Evolutionary conservation across 2,113 vertebrate genomes (phyloP), one percentile per base, ranked within the genome.

Genomic region (Orientallactaga bullata): DNA sequence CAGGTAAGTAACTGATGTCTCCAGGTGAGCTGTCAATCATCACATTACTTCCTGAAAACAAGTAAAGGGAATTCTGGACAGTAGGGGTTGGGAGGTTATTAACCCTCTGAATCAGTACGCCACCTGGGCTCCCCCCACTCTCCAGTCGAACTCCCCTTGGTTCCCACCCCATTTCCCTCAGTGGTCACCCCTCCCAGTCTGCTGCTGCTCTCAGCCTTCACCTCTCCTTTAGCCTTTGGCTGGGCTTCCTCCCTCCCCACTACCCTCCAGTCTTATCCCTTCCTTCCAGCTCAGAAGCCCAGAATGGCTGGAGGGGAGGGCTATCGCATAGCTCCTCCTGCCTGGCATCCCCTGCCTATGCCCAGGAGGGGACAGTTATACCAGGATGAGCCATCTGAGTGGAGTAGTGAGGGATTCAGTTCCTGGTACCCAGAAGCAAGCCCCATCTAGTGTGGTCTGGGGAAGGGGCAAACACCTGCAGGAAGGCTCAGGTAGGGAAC

Each of bases 11-110:
- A 93, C 51, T 58, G 79, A 51, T 26, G 37, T 68, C 58, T 63
- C n/a, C 30, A 69, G 78, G 51, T 68, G n/a, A 42, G 37, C 85
- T 73, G 90, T 89, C 72, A 39, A 1, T 24, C 3, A 21, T 88
- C 21, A 8, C 16, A 28, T 82, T 84, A 58, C 74, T 71, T 90
- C 60, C 82, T 88, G 60, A 85, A 88, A 85, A 51, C 30, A 73
- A 68, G 80, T 61, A 80, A 85, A 88, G 55, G 60, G 23, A 71
- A 73, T 71, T 37, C 35, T 23, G 28, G 37, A 39, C 32, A 69
- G 1, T 39, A 39, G 35, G 13, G 24, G 24, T 0, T 17, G 5
- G 32, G 60, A 35, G 26, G 73, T 2, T 55, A 63, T 63, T 30
- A 42, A 21, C 7, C 13, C 7, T 2, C 26, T 28, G 5, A 47